Evolutionary conservation across 1,140 invertebrate species (phyloP), one percentile per base, ranked within the genome.

Genomic region (Lasioglossum baleicum): DNA sequence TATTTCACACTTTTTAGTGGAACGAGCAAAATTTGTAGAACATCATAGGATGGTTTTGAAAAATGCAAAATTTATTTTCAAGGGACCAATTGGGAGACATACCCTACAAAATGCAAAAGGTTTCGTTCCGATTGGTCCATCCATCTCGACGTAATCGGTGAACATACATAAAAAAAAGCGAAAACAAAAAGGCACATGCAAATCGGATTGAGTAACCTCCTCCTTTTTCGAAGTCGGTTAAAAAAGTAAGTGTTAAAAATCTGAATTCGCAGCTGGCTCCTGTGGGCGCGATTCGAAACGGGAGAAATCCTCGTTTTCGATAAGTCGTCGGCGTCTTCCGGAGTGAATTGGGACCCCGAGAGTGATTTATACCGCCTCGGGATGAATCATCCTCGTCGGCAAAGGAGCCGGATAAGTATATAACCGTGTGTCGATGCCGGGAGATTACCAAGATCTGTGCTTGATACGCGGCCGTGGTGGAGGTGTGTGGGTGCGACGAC

Each of bases 321-420:
- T 88, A 88, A 89, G 84, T 83, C 84, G 81, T 87, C 83, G 85
- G 81, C 81, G 64, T 88, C 86, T 83, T 88, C 80, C 80, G 82
- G 75, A 84, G 82, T 83, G 76, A 89, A 90, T 88, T 87, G 88
- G 86, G 89, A 87, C 84, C 85, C 85, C 76, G 82, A 77, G 80
- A 89, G 88, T 92, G 90, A 92, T 92, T 92, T 92, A 92, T 90
- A 84, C 83, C 82, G 76, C 63, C 79, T 73, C 68, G 20, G 87
- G 86, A 91, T 92, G 90, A 92, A 91, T 91, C 90, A 91, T 91
- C 89, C 88, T 83, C 86, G 84, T 77, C 86, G 85, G 82, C 75
- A 73, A 90, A 88, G 89, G 88, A 87, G 85, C 83, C 75, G 87
- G 87, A 90, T 89, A 88, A 88, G 88, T 83, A 88, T 87, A 90